Evolutionary conservation across 2,888 invertebrate genomes (phyloP).

Genomic region (Hydrotaea cyrtoneurina): DNA sequence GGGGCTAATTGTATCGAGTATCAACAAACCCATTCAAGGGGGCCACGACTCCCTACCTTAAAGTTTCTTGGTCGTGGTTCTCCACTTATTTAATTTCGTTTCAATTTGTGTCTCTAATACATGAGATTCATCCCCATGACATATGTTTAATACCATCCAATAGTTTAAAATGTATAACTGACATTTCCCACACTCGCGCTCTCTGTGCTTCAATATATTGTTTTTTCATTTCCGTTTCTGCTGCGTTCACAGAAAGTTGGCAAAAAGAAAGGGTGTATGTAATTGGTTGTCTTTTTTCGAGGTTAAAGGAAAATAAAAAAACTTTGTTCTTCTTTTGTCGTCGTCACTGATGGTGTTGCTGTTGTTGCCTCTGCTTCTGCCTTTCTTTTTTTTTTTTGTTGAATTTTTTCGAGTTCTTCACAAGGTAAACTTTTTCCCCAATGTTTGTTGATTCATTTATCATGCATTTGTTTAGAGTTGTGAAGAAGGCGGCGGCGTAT

Average conservation of each 20-base stretch:
- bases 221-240: neutral
- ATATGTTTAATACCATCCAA: too few relatives aligned
- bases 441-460: constrained; percentile 48
- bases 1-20: too few relatives aligned
- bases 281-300: constrained; percentile 30
- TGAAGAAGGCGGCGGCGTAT: neutral
- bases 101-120: too few relatives aligned
- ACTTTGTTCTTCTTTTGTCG: neutral
- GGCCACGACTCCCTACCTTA: too few relatives aligned
- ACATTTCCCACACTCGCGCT: too few relatives aligned
- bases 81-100: too few relatives aligned
- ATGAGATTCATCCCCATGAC: too few relatives aligned
- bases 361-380: neutral
- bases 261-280: constrained; percentile 22
- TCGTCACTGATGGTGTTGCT: neutral
- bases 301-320: constrained; percentile 10
- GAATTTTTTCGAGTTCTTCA: neutral
- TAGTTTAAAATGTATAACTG: too few relatives aligned
- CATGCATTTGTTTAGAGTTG: constrained; percentile 29
- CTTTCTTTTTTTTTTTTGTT: too few relatives aligned
- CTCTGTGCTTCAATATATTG: neutral
- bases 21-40: too few relatives aligned
- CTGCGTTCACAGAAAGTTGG: neutral
- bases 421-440: constrained; percentile 33
- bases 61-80: too few relatives aligned